phyloP scores from a whole-genome alignment of 2,888 invertebrate genomes.

The Mesorhabditis spiculigera region DNA sequence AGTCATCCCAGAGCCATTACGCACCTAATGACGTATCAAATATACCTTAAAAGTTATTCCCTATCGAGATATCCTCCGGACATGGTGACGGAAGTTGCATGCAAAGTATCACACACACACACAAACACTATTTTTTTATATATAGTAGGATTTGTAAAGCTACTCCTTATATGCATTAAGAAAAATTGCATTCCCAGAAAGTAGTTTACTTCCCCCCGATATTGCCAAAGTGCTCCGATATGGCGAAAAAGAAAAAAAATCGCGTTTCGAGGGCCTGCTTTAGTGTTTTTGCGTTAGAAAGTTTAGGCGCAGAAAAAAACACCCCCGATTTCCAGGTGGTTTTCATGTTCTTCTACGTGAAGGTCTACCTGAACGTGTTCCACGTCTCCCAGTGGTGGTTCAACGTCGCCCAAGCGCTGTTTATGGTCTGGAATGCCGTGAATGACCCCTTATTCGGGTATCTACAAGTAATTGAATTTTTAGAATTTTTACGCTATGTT shows the following conservation, averaged over 20 bases:
- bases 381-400: constrained; percentile 61
- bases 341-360: constrained; percentile 63
- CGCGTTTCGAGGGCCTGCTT: neutral
- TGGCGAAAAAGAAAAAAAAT: constrained; percentile 1
- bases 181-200: no score
- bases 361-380: constrained; percentile 61
- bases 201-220: no score
- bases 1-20: no score
- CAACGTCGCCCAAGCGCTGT: constrained; percentile 60
- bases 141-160: no score
- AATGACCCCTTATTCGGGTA: constrained; percentile 63
- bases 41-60: no score
- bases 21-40: no score
- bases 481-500: no score
- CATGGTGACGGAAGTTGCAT: no score
- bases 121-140: no score
- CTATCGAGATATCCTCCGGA: no score
- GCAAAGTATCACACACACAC: no score
- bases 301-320: neutral
- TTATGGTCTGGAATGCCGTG: constrained; percentile 62
- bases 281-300: neutral
- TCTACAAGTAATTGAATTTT: constrained; percentile 50
- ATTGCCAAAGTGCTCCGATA: neutral
- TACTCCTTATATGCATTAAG: no score
- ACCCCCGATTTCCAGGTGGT: constrained; percentile 48